Evolutionary conservation across 2,113 vertebrate species (phyloP).

Genomic region (Petroica traversi): DNA sequence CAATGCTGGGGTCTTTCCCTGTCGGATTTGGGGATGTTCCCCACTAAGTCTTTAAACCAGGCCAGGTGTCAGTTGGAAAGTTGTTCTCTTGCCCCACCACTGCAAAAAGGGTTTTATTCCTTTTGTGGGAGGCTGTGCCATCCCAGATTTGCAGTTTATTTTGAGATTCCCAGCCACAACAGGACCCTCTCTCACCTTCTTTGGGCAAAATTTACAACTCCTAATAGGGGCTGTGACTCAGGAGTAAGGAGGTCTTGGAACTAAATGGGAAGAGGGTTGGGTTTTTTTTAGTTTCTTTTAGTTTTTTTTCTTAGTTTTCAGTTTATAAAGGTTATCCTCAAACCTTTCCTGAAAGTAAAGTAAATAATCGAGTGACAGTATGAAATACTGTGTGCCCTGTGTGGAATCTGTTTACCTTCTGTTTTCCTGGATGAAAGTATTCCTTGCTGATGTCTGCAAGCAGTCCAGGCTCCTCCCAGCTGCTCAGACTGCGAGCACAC

Average conservation of each 20-base stretch:
- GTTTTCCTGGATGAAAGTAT: background rate
- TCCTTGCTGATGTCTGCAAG: background rate
- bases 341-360: background rate
- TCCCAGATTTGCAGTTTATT: background rate
- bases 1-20: background rate
- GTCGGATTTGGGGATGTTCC: background rate
- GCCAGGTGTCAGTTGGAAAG: background rate
- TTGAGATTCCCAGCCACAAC: background rate
- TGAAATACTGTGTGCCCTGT: background rate
- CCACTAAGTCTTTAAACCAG: background rate
- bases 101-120: background rate
- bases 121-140: background rate
- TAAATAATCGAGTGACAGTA: background rate
- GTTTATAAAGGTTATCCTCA: conserved; percentile 6
- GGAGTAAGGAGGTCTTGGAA: background rate
- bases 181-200: background rate
- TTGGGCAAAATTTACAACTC: background rate
- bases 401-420: background rate
- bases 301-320: background rate
- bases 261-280: background rate
- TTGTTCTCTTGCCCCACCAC: background rate
- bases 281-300: background rate
- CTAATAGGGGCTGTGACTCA: background rate
- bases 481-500: fast-evolving
- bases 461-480: background rate